Evolutionary conservation across 2,797 vertebrate species (phyloP).

Genomic region (Enteromius argenteus): DNA sequence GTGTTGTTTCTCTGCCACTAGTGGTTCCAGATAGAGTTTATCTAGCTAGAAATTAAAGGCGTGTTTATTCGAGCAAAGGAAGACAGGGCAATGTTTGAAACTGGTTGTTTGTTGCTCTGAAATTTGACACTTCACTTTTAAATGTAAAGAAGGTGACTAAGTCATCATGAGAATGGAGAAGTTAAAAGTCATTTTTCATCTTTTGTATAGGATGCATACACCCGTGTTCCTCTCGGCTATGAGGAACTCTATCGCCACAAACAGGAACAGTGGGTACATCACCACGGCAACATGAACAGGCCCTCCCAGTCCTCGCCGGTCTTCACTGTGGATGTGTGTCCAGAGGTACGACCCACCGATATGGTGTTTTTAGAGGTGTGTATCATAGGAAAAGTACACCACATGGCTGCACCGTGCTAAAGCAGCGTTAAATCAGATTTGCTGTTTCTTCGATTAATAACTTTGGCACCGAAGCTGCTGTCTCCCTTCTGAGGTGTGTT

Average conservation of each 20-base stretch:
- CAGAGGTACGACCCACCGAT: constrained; percentile 81
- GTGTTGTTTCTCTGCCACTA: background rate
- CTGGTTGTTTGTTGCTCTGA: background rate
- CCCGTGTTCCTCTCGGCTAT: constrained; percentile 80
- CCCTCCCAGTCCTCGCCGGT: constrained; percentile 91
- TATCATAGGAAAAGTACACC: background rate
- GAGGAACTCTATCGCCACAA: constrained; percentile 91
- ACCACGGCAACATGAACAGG: constrained; percentile 81
- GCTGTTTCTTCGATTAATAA: constrained; percentile 10
- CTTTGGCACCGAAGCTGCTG: constrained; percentile 43
- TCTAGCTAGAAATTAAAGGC: background rate
- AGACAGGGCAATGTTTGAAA: background rate
- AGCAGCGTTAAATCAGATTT: constrained; percentile 7
- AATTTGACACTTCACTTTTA: background rate
- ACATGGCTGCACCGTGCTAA: background rate
- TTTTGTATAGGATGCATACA: constrained; percentile 73
- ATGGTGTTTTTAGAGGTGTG: constrained; percentile 32
- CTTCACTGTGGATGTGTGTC: constrained; percentile 89
- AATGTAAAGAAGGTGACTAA: background rate
- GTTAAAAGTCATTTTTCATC: background rate
- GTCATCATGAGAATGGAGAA: background rate
- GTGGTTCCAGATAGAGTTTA: background rate
- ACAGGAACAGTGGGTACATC: constrained; percentile 90
- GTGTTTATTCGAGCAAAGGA: background rate
- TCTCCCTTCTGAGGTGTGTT: constrained; percentile 55